Evolutionary conservation across 2,113 vertebrate genomes (phyloP).

Genomic region (Microtus montanus): DNA sequence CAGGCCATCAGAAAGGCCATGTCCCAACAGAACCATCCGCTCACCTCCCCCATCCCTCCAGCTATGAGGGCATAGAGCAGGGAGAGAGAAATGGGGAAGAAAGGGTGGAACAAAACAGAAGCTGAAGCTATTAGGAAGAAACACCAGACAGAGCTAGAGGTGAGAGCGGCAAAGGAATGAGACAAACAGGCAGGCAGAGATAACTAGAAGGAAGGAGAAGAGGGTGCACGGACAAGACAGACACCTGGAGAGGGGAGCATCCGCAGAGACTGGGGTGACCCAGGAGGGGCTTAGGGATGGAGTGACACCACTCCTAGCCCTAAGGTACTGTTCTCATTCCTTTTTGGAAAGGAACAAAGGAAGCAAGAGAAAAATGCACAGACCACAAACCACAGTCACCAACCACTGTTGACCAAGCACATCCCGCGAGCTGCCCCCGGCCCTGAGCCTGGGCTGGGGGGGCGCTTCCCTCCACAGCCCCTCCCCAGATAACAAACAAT

Average conservation of each 20-base stretch:
- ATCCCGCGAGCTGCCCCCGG: conserved; percentile 77
- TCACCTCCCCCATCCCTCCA: not conserved
- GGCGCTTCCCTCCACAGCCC: conserved; percentile 74
- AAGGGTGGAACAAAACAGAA: not conserved
- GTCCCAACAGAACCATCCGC: not conserved
- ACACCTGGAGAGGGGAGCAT: conserved; percentile 27
- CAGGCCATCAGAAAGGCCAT: conserved; percentile 6
- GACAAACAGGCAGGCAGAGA: conserved; percentile 48
- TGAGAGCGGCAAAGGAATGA: not conserved
- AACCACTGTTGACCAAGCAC: conserved; percentile 79
- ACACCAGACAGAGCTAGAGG: not conserved
- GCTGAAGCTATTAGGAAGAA: conserved; percentile 16
- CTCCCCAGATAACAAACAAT: conserved; percentile 76
- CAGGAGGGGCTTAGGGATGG: conserved; percentile 8
- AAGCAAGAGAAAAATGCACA: conserved; percentile 69
- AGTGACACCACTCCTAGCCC: conserved; percentile 3
- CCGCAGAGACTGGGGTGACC: conserved; percentile 24
- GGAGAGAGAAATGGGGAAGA: not conserved
- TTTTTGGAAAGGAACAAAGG: conserved; percentile 67
- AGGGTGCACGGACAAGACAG: not conserved
- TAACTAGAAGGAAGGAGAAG: not conserved
- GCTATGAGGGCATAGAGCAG: conserved; percentile 15
- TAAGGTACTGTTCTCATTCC: conserved; percentile 23
- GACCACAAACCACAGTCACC: conserved; percentile 74
- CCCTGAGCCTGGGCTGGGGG: conserved; percentile 65